A percentile compares a stretch with the other conserved stretches of the same genome.
Conservation (phyloP, 1,140 invertebrate genomes). For the Drosophila repleta region DNA sequence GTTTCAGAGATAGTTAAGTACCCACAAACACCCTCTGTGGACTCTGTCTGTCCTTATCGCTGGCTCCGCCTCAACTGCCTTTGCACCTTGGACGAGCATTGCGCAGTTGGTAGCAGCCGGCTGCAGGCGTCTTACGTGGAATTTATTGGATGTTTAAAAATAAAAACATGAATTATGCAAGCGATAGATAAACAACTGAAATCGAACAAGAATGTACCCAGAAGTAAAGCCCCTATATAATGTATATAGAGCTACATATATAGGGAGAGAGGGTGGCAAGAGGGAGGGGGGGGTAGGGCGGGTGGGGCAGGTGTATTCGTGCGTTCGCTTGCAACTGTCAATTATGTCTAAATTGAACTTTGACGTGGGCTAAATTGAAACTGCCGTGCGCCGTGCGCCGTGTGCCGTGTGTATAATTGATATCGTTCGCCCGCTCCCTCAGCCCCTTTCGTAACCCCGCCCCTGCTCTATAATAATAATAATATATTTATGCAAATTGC, state of each 20-base stretch:
- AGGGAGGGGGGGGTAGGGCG: no score
- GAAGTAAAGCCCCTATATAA: background rate
- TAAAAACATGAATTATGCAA: constrained; percentile 69
- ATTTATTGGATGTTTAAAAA: constrained; percentile 66
- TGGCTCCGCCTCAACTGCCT: no score
- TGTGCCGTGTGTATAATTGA: constrained; percentile 48
- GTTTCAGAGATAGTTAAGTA: no score
- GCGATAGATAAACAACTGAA: constrained; percentile 57
- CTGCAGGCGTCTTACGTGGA: no score
- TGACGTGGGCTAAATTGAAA: constrained; percentile 52
- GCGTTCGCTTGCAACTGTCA: constrained; percentile 45
- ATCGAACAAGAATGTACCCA: constrained; percentile 12
- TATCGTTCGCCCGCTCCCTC: constrained; percentile 1
- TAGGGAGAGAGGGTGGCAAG: no score
- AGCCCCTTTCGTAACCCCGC: no score
- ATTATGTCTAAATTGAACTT: constrained; percentile 78
- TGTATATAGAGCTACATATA: background rate
- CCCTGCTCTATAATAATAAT: background rate
- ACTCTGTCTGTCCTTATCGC: no score
- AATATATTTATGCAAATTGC: constrained; percentile 18
- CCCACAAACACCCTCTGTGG: no score
- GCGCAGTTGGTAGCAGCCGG: no score
- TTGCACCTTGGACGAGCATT: no score
- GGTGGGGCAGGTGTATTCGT: background rate
- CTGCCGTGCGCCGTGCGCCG: constrained; percentile 29